Conservation (phyloP, 2,113 vertebrate genomes). For the Bostrychus sinensis region DNA sequence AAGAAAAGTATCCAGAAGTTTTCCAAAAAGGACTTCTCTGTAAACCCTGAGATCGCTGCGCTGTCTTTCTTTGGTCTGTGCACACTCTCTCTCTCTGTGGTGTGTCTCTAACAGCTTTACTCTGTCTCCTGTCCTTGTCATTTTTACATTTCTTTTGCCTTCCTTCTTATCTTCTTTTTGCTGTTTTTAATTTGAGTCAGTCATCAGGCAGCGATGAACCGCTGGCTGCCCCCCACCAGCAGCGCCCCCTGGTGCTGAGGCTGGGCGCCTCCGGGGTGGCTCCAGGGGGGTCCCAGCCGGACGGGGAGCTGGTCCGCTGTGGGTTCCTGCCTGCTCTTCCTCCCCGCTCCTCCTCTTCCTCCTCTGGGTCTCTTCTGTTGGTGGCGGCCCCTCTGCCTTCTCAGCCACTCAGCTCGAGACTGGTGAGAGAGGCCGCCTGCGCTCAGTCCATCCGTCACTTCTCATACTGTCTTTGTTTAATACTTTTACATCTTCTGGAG, state of each 20-base stretch:
- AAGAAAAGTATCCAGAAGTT: too few relatives aligned
- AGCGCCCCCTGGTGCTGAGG: slow-evolving; percentile 70
- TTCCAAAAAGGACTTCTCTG: too few relatives aligned
- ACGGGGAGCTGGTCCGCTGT: slow-evolving; percentile 66
- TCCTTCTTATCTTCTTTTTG: not conserved
- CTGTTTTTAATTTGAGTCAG: slow-evolving; percentile 58
- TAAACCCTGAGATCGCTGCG: too few relatives aligned
- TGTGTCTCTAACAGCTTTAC: slow-evolving; percentile 43
- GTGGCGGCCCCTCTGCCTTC: slow-evolving; percentile 76
- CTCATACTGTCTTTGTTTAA: slow-evolving; percentile 25
- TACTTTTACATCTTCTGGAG: slow-evolving; percentile 22
- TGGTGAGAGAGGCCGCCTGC: slow-evolving; percentile 79
- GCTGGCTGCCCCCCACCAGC: slow-evolving; percentile 55
- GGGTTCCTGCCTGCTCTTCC: slow-evolving; percentile 65
- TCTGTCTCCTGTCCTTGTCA: slow-evolving; percentile 39
- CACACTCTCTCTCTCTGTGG: slow-evolving; percentile 9
- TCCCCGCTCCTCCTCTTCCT: slow-evolving; percentile 70
- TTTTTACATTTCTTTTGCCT: slow-evolving; percentile 14
- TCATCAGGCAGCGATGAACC: slow-evolving; percentile 78
- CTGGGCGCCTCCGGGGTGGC: slow-evolving; percentile 59
- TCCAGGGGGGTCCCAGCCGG: slow-evolving; percentile 67
- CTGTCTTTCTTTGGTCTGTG: not conserved
- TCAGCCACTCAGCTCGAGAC: slow-evolving; percentile 78
- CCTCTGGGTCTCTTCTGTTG: slow-evolving; percentile 66
- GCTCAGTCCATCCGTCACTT: slow-evolving; percentile 40